These are phyloP conservation scores for Notarius quadriscutis DNA, from an alignment of 2,113 vertebrate species.

Conservation along the genomic window DNA sequence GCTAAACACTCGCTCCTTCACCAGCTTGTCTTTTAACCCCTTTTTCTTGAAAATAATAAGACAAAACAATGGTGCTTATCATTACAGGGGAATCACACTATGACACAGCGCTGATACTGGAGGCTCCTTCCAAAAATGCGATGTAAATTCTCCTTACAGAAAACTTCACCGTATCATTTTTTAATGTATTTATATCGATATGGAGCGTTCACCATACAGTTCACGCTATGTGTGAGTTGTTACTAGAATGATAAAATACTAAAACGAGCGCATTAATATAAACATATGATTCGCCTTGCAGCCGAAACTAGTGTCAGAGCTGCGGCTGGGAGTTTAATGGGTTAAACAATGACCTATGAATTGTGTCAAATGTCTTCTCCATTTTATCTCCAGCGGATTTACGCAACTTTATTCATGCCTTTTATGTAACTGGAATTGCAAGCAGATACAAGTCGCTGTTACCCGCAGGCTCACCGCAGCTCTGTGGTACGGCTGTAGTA, in stretches of 20 bases:
- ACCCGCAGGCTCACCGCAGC: background rate
- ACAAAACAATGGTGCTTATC: background rate
- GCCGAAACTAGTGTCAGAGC: background rate
- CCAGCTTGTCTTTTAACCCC: background rate
- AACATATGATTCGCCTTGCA: background rate
- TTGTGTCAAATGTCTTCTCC: no score
- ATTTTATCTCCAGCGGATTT: background rate
- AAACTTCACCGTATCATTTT: background rate
- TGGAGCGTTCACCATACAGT: background rate
- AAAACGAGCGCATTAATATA: background rate
- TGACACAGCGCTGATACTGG: background rate
- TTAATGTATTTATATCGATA: background rate
- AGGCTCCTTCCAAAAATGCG: background rate
- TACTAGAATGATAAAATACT: background rate
- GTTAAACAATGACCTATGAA: slow-evolving; percentile 19
- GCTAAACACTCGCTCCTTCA: background rate
- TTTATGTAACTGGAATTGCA: slow-evolving; percentile 31
- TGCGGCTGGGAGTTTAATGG: background rate
- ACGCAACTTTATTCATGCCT: background rate
- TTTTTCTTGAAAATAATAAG: background rate
- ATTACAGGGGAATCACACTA: background rate
- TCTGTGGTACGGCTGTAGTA: background rate
- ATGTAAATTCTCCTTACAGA: background rate
- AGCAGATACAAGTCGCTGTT: slow-evolving; percentile 17
- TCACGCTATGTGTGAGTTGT: background rate